Percentiles rank a stretch among this genome's conserved stretches.
Evolutionary conservation across 37 sponge, comb jelly and placozoan genomes (phyloP).

Genomic region (Mnemiopsis leidyi): DNA sequence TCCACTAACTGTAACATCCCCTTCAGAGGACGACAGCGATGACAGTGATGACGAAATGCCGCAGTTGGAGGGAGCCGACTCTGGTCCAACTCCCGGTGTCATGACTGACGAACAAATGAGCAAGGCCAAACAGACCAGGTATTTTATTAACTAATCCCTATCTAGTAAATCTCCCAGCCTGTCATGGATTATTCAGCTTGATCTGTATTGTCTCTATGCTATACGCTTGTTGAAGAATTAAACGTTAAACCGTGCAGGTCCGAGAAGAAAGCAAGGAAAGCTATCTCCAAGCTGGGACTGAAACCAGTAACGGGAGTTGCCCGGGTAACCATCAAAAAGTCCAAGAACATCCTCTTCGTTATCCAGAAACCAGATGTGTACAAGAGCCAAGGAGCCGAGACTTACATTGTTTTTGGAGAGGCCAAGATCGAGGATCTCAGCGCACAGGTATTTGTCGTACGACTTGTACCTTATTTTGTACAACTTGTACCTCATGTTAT

Average conservation of each 20-base stretch:
- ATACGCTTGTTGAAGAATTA: too few relatives aligned
- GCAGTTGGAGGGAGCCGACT: constrained; percentile 20
- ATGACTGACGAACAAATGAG: constrained; percentile 67
- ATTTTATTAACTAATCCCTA: not conserved
- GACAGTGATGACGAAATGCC: constrained; percentile 65
- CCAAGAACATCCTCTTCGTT: constrained; percentile 96
- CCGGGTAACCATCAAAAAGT: constrained; percentile 90
- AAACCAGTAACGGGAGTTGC: constrained; percentile 81
- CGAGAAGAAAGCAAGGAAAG: constrained; percentile 97
- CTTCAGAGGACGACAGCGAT: constrained; percentile 27
- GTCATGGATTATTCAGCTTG: too few relatives aligned
- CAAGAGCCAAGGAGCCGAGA: constrained; percentile 94
- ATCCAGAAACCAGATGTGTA: constrained; percentile 94
- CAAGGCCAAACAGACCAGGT: constrained; percentile 85
- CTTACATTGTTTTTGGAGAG: constrained; percentile 97
- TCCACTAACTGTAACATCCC: too few relatives aligned
- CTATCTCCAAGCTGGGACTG: constrained; percentile 88
- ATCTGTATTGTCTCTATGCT: too few relatives aligned
- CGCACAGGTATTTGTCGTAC: constrained; percentile 46
- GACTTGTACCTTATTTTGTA: not conserved
- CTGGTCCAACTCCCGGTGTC: not conserved
- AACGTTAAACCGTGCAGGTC: constrained; percentile 68
- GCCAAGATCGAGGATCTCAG: constrained; percentile 80
- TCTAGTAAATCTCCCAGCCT: not conserved
- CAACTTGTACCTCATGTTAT: too few relatives aligned